Evolutionary conservation across 2,797 vertebrate species (phyloP), one percentile per base, ranked within the genome.

Genomic region (Distichodus sexfasciatus): DNA sequence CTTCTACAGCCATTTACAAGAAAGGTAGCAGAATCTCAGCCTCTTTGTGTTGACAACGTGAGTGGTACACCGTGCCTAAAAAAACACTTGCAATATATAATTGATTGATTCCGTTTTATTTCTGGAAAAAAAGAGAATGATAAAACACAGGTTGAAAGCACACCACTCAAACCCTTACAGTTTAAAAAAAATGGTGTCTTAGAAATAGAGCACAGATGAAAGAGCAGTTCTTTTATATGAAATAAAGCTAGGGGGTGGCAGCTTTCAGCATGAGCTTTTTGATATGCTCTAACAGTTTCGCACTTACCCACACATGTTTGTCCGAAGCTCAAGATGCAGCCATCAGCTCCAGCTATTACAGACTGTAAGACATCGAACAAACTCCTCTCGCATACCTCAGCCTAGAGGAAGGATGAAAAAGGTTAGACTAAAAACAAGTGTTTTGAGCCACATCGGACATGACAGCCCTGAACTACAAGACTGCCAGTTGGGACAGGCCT

Each of bases 351-450:
- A 3, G 94, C 96, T 76, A 99, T 91, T 73, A 98, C 97, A 7
- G 94, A 96, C 79, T 97, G 96, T 86, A 99, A 96, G 82, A 98
- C 94, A 44, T 98, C 97, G 61, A 91, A 90, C 87, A 99, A 87
- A 12, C 95, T 94, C 33, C 92, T 95, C 1, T 95, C 93, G 63
- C 96, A 94, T 28, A 99, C 92, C 85, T 99, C 96, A 14, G 93
- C 93, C 97, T 99, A 88, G 70, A 48, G 50, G 36, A 54, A 44
- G n/a, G 12, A 40, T 59, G 11, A 61, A 50, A 40, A 8, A 5
- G 6, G 57, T 17, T 33, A 63, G n/a, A n/a, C n/a, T n/a, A n/a
- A n/a, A n/a, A n/a, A n/a, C n/a, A n/a, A n/a, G n/a, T n/a, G n/a
- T 21, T 1, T 7, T 2, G 7, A 7, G 12, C 6, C 10, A 19